phyloP scores from a whole-genome alignment of 2,888 invertebrate species.

The Brachypalpus laphriformis region DNA sequence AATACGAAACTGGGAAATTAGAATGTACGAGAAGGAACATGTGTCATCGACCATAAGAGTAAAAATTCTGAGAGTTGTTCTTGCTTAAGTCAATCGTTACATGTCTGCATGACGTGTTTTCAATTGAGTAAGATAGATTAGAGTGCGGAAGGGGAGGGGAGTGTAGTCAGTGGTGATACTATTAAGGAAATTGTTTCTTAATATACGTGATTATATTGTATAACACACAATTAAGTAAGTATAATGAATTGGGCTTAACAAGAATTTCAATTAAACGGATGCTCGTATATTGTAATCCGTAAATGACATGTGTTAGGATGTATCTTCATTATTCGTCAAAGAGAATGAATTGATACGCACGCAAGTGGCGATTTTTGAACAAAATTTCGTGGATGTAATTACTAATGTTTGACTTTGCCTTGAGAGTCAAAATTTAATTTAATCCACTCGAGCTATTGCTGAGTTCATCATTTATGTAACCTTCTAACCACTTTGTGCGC shows the following conservation, averaged over 20 bases:
- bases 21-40: background rate
- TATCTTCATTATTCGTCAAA: no score
- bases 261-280: background rate
- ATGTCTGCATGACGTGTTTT: background rate
- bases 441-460: no score
- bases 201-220: background rate
- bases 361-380: no score
- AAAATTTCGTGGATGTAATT: no score
- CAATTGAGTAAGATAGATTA: conserved; percentile 13
- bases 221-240: background rate
- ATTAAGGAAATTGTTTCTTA: background rate
- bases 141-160: background rate
- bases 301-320: background rate
- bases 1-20: conserved; percentile 14
- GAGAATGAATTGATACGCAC: no score
- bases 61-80: background rate
- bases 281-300: background rate
- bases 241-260: background rate
- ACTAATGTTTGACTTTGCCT: no score
- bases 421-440: no score
- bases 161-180: background rate
- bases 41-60: background rate
- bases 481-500: no score
- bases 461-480: no score
- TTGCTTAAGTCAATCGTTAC: conserved; percentile 5